Evolutionary conservation across 2,888 invertebrate genomes (phyloP), one percentile per base, ranked within the genome.

Genomic region (Nudaria mundana): DNA sequence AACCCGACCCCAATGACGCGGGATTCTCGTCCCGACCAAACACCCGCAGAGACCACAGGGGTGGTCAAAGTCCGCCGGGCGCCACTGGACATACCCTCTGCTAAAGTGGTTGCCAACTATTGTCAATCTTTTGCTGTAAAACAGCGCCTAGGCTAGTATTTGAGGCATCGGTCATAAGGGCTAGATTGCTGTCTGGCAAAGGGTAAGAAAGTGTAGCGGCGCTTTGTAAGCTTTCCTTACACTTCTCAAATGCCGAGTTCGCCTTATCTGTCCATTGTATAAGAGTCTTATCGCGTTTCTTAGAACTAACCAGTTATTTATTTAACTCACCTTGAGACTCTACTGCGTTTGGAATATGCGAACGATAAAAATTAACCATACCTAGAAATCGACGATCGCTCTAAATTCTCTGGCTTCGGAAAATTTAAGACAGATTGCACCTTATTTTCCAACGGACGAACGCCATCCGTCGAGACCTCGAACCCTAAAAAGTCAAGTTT

Each of bases 101-200:
- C n/a, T n/a, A n/a, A 4, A 28, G 6, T 1, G 25, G 25, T 12
- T 25, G 5, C 6, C 11, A 25, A 1, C 12, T 2, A 11, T 12
- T 12, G 4, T 11, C 12, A 2, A 12, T 6, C 2, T 4, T 3
- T 10, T 25, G 25, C 12, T 11, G 11, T 5, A 25, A 4, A 1
- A 25, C 12, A 2, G 12, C 25, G 1, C 38, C 38, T 1, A 31
- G 20, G 13, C 43, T 33, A 6, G 37, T 25, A 12, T 36, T 28
- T 3, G 37, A 40, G 2, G 40, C 40, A 30, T 47, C 35, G 7
- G 32, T 25, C 46, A 39, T 46, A 5, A 39, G 7, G 0, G 43
- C 33, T 16, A 47, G 23, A 2, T 36, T 10, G 1, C 14, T 25
- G 2, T 34, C 18, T 1, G 7, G n/a, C 1, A 30, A 11, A 18